These are phyloP conservation scores for Microcebus jonahi DNA, from an alignment of 2,113 vertebrate species.

Conservation along the genomic window DNA sequence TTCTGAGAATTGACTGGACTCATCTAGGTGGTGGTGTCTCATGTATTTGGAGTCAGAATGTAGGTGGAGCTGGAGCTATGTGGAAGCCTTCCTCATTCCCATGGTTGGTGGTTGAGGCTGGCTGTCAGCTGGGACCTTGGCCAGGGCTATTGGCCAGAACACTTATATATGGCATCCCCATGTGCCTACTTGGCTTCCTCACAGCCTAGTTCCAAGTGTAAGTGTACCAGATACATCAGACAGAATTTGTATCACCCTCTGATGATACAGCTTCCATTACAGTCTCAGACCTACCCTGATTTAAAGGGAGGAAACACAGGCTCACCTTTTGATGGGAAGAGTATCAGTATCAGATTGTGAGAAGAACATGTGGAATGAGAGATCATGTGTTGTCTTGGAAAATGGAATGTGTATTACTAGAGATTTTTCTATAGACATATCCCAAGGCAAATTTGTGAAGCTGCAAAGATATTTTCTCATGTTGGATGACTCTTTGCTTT, in stretches of 20 bases:
- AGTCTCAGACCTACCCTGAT: neutral
- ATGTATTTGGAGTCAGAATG: neutral
- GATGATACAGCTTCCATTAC: neutral
- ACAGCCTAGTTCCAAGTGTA: neutral
- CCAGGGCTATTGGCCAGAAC: neutral
- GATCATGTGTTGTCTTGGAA: neutral
- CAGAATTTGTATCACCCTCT: neutral
- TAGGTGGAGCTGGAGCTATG: neutral
- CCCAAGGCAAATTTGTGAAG: slow-evolving; percentile 51
- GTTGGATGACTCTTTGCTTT: slow-evolving; percentile 50
- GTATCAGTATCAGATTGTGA: neutral
- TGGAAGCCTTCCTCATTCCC: neutral
- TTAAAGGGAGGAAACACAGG: neutral
- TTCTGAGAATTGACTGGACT: neutral
- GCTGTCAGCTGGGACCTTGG: neutral
- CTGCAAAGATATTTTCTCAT: slow-evolving; percentile 44
- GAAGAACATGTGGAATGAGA: slow-evolving; percentile 3
- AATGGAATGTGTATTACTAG: slow-evolving; percentile 38
- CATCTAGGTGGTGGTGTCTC: neutral
- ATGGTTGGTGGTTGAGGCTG: neutral
- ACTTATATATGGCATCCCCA: neutral
- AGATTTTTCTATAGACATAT: slow-evolving; percentile 40
- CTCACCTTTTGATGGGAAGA: neutral
- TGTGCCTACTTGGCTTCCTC: neutral
- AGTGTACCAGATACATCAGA: neutral